Evolutionary conservation across 37 sponge, comb jelly and placozoan genomes (phyloP).

Genomic region (Aphrocallistes beatrix): DNA sequence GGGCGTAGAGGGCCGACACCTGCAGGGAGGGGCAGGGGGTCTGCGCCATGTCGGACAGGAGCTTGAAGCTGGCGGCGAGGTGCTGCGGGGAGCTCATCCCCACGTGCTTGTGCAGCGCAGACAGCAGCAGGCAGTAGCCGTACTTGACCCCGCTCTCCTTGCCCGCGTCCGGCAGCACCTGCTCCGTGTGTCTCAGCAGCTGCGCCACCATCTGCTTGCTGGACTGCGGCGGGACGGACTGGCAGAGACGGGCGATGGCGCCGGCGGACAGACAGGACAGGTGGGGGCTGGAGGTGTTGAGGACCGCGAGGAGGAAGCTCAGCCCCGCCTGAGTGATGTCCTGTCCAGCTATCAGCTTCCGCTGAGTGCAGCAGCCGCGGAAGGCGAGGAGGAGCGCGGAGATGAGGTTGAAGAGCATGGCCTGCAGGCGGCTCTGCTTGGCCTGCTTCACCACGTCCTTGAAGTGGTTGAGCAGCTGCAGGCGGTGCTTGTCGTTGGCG

Average conservation of each 20-base stretch:
- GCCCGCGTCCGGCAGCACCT: constrained; percentile 41
- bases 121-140: constrained; percentile 83
- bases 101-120: constrained; percentile 85
- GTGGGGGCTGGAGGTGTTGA: constrained; percentile 68
- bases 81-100: constrained; percentile 88
- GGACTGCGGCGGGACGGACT: constrained; percentile 27
- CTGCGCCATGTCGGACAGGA: constrained; percentile 60
- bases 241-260: constrained; percentile 75
- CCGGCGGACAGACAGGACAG: constrained; percentile 87
- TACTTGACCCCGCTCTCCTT: constrained; percentile 52
- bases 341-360: neutral
- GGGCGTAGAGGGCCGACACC: constrained; percentile 90
- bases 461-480: constrained; percentile 86
- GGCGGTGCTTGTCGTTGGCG: constrained; percentile 71
- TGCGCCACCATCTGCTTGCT: constrained; percentile 61
- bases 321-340: neutral
- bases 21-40: constrained; percentile 32
- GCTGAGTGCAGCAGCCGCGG: constrained; percentile 30
- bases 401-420: constrained; percentile 88
- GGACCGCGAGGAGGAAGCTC: constrained; percentile 32
- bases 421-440: constrained; percentile 60
- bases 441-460: constrained; percentile 59
- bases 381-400: constrained; percentile 75
- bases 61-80: constrained; percentile 55
- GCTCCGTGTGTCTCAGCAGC: constrained; percentile 69